Evolutionary conservation across 1,140 invertebrate genomes (phyloP).

Genomic region (Xylocopa sonorina): DNA sequence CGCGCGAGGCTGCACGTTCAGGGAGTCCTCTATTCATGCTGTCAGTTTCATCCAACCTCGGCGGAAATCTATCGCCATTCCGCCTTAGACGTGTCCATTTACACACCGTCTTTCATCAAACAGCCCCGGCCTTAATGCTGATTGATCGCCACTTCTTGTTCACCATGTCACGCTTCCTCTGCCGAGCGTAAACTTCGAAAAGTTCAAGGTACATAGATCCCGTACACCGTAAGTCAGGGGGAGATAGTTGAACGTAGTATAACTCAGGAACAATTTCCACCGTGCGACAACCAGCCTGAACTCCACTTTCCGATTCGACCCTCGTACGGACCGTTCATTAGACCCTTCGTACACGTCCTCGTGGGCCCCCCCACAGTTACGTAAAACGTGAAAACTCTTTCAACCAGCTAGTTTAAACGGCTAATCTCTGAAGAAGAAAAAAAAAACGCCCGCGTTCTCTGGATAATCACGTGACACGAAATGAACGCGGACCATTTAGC

Average conservation of each 20-base stretch:
- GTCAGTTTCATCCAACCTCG: no score
- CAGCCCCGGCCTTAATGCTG: conserved; percentile 32
- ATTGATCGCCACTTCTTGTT: conserved; percentile 48
- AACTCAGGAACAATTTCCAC: conserved; percentile 61
- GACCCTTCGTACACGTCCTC: conserved; percentile 21
- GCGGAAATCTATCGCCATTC: conserved; percentile 12
- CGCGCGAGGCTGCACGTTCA: no score
- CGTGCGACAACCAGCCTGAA: conserved; percentile 50
- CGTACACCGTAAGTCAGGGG: conserved; percentile 11
- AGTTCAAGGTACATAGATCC: conserved; percentile 50
- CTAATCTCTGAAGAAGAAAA: not conserved
- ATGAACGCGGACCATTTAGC: not conserved
- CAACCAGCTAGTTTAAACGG: not conserved
- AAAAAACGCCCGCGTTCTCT: not conserved
- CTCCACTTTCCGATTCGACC: conserved; percentile 47
- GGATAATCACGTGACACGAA: not conserved
- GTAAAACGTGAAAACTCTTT: conserved; percentile 26
- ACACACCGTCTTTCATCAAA: conserved; percentile 14
- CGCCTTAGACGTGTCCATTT: conserved; percentile 22
- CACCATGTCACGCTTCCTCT: conserved; percentile 40
- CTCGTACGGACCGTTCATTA: conserved; percentile 52
- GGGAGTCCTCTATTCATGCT: no score
- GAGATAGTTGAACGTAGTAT: conserved; percentile 47
- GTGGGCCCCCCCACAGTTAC: not conserved
- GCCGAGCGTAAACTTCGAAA: conserved; percentile 48